Conservation (phyloP, 2,797 vertebrate genomes). For the Crypturellus tataupa region DNA sequence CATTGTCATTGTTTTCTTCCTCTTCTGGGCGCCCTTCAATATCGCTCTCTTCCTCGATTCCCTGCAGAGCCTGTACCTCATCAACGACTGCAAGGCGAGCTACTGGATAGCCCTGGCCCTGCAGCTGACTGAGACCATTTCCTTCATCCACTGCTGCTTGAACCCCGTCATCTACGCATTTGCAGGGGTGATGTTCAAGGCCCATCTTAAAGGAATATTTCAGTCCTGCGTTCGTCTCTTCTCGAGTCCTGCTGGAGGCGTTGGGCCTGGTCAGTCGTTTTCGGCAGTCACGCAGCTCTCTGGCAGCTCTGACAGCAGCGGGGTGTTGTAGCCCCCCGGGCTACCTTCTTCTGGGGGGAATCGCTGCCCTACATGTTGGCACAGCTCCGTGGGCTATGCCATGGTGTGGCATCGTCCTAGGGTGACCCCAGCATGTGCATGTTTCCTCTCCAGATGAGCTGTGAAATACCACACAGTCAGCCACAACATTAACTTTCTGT, state of each 20-base stretch:
- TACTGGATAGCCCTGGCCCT: constrained; percentile 70
- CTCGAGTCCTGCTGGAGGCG: background rate
- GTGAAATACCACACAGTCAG: rapidly evolving
- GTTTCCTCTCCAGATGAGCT: background rate
- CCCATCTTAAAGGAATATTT: constrained; percentile 44
- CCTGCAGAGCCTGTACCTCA: constrained; percentile 68
- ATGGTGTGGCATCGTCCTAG: background rate
- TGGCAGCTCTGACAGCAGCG: background rate
- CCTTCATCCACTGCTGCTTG: constrained; percentile 82
- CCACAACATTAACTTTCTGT: rapidly evolving
- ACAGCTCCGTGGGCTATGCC: background rate
- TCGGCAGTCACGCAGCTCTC: constrained; percentile 5
- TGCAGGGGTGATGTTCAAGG: constrained; percentile 76
- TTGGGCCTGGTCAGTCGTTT: rapidly evolving
- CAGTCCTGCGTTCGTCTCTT: constrained; percentile 3
- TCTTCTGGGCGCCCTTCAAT: constrained; percentile 83
- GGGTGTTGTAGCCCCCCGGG: constrained; percentile 6
- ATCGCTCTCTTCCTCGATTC: constrained; percentile 70
- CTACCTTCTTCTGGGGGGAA: background rate
- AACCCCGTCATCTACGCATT: constrained; percentile 82
- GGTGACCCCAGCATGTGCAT: background rate
- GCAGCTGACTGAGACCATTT: constrained; percentile 77
- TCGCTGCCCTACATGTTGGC: background rate
- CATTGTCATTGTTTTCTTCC: constrained; percentile 68
- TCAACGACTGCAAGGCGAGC: constrained; percentile 58